phyloP scores from a whole-genome alignment of 2,113 vertebrate genomes.

The Tenebrosternarchus preto region DNA sequence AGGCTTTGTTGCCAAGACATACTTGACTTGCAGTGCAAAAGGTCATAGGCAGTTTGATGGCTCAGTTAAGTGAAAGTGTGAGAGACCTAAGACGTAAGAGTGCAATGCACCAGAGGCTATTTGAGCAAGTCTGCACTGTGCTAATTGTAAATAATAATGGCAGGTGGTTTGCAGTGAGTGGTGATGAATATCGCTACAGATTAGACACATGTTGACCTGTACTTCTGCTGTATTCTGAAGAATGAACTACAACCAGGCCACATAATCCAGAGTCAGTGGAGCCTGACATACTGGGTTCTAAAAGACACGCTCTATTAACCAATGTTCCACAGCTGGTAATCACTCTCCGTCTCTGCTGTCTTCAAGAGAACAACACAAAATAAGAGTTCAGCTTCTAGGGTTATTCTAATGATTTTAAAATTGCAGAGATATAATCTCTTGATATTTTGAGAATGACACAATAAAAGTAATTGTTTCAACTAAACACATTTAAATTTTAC shows the following conservation, averaged over 20 bases:
- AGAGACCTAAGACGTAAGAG: slow-evolving; percentile 38
- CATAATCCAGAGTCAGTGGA: not conserved
- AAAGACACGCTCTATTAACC: not conserved
- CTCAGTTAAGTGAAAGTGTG: slow-evolving; percentile 30
- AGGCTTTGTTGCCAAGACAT: not conserved
- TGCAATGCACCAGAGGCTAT: slow-evolving; percentile 67
- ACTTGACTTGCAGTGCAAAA: not conserved
- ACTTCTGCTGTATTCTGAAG: not conserved
- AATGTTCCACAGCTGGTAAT: not conserved
- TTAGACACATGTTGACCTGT: slow-evolving; percentile 67
- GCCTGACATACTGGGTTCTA: not conserved
- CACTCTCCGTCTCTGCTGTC: not conserved
- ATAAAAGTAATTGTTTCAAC: not conserved
- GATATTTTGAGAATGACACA: not conserved
- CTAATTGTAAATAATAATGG: slow-evolving; percentile 73
- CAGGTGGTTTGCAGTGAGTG: slow-evolving; percentile 71
- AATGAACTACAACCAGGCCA: slow-evolving; percentile 26
- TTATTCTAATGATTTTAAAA: not conserved
- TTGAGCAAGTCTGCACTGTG: slow-evolving; percentile 69
- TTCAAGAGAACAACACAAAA: not conserved
- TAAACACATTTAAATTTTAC: not conserved
- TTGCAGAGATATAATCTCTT: not conserved
- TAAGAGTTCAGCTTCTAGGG: not conserved
- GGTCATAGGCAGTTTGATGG: not conserved
- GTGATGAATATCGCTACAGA: slow-evolving; percentile 72